Evolutionary conservation across 2,888 invertebrate species (phyloP), one percentile per base, ranked within the genome.

Genomic region (Noctua fimbriata): DNA sequence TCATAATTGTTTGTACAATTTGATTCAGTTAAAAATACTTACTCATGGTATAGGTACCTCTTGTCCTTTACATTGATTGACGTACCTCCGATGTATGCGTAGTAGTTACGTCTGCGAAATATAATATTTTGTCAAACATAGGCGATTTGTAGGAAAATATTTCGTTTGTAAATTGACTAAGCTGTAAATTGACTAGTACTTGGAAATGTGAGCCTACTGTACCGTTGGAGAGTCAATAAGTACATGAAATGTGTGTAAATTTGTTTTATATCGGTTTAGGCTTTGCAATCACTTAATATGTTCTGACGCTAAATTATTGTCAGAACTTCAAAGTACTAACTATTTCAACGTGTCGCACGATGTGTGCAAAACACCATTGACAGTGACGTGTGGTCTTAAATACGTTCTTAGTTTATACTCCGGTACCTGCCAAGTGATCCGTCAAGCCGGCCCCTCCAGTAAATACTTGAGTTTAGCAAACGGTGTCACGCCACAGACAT

Each of bases 381-480:
- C 60, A 76, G 14, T 44, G 79, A 79, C 81, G 36, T 78, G 79
- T 80, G 73, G 79, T 84, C 76, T 76, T 82, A 84, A 75, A 74
- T 52, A 80, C 36, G 84, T 77, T 78, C 70, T 72, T 80, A 75
- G 81, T 87, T 89, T 84, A 82, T 86, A 71, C 44, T 52, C 73
- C 76, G 32, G 76, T 72, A 67, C 69, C 82, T 89, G 91, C 88
- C 90, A 91, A 91, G 90, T 82, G 70, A 91, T 92, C 87, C 88
- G 87, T 91, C 91, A 91, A 82, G 69, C 69, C 83, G 89, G 81
- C 85, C 85, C 86, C 81, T 85, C 79, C 78, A 85, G 80, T 84
- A 87, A 88, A 86, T 81, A 86, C 82, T 76, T 73, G 78, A 85
- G 74, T 83, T 81, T 86, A 83, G 78, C 69, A 79, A 85, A 78